Conservation (phyloP, 1,140 invertebrate genomes). For the Atta colombica region DNA sequence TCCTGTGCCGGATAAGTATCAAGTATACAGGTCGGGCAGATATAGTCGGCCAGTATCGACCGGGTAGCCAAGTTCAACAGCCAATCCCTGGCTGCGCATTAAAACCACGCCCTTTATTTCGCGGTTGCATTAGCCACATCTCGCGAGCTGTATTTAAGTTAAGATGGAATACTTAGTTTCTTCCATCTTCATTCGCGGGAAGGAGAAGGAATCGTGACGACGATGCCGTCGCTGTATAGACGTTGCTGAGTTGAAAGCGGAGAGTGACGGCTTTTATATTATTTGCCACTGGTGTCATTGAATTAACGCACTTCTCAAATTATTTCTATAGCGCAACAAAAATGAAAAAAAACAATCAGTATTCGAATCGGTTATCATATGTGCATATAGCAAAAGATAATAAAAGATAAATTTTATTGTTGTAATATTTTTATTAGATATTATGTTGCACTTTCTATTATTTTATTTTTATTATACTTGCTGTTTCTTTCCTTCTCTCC, state of each 20-base stretch:
- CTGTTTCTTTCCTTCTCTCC: too few relatives aligned
- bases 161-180: conserved; percentile 73
- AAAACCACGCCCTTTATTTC: conserved; percentile 87
- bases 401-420: neutral
- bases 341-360: neutral
- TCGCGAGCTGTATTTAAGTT: conserved; percentile 79
- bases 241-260: conserved; percentile 36
- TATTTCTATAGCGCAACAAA: neutral
- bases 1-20: conserved; percentile 82
- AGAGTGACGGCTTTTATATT: conserved; percentile 52
- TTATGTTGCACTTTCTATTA: too few relatives aligned
- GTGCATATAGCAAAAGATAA: neutral
- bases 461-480: too few relatives aligned
- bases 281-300: conserved; percentile 45
- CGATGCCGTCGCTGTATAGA: conserved; percentile 40
- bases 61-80: conserved; percentile 85
- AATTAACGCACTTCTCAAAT: conserved; percentile 56
- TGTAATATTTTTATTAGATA: too few relatives aligned
- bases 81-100: conserved; percentile 86
- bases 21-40: conserved; percentile 84
- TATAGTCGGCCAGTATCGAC: conserved; percentile 86
- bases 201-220: conserved; percentile 51
- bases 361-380: neutral
- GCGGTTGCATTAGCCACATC: conserved; percentile 85
- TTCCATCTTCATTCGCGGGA: conserved; percentile 57